Base-by-base conservation (phyloP, 2,888 invertebrate genomes). In the Bedellia somnulentella region DNA sequence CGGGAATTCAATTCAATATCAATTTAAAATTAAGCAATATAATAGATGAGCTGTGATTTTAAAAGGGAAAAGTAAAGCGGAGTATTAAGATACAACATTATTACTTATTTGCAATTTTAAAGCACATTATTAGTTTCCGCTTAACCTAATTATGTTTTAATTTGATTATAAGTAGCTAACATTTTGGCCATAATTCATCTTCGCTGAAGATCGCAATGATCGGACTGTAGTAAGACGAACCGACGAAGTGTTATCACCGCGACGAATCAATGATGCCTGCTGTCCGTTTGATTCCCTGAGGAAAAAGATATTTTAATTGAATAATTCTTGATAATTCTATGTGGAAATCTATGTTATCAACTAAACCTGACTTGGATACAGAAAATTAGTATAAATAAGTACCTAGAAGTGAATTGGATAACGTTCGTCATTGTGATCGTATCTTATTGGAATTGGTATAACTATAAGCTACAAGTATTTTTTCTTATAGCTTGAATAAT, bases 191-290 rank as follows among this genome's bases (percentile, higher is more conserved):
- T n/a, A n/a, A n/a, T n/a, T n/a, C n/a, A n/a, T n/a, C n/a, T 70
- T 75, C 1, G 58, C 40, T 2, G 71, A 71, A 2, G 68, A 70
- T 9, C 70, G 44, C 9, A 66, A 36, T 0, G 70, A 70, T 9
- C 71, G 43, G 24, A 70, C 57, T 0, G 70, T 66, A 1, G 71
- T 73, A 31, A 71, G 40, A 25, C 73, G 48, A 2, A 70, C 52
- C 10, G 73, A 73, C 0, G 73, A 73, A 0, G 67, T 70, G 33
- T 60, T 59, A 35, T 73, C 70, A 0, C 67, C 64, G 2, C 71
- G 60, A 1, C 70, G 60, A 0, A 68, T 46, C 2, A 64, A 42
- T 0, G 73, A 75, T 0, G 67, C 66, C n/a, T 63, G 70, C 2
- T 52, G 54, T 1, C 61, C 68, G 9, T 62, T 67, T 0, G 70